Percentiles rank a stretch among this genome's conserved stretches.
Evolutionary conservation across 2,113 vertebrate species (phyloP).

Genomic region (Cranoglanis bouderius): DNA sequence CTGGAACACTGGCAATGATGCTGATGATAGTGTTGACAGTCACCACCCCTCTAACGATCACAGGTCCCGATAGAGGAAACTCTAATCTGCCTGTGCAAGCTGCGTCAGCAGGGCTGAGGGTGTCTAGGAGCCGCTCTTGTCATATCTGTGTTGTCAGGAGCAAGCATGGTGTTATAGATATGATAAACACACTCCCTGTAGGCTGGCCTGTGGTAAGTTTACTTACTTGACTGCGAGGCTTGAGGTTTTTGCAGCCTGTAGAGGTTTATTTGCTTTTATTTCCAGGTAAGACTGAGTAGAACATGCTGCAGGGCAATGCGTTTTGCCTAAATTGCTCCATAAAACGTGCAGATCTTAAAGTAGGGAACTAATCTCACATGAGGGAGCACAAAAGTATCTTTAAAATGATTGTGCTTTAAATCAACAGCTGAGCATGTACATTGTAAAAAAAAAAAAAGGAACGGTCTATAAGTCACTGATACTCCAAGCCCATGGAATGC

Average conservation of each 20-base stretch:
- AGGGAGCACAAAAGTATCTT: constrained; percentile 54
- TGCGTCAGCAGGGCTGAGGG: constrained; percentile 8
- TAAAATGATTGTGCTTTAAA: constrained; percentile 60
- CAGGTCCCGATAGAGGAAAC: constrained; percentile 38
- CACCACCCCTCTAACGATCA: constrained; percentile 31
- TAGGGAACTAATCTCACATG: constrained; percentile 61
- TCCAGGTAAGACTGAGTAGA: constrained; percentile 41
- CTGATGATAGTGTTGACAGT: constrained; percentile 34
- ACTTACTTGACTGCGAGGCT: neutral
- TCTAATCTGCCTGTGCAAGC: constrained; percentile 23
- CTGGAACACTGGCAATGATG: constrained; percentile 29
- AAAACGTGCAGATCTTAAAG: constrained; percentile 59
- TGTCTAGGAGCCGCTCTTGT: constrained; percentile 31
- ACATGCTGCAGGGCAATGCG: constrained; percentile 46
- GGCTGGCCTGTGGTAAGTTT: constrained; percentile 25
- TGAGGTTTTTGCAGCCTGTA: constrained; percentile 24
- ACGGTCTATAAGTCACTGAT: constrained; percentile 59
- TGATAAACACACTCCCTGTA: constrained; percentile 44
- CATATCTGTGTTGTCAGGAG: constrained; percentile 48
- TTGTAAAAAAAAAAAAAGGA: constrained; percentile 55
- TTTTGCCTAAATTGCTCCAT: constrained; percentile 62
- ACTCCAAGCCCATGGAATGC: constrained; percentile 62
- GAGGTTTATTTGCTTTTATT: constrained; percentile 51
- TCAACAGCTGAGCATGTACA: constrained; percentile 58
- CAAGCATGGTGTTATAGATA: constrained; percentile 44